Conservation (phyloP, 2,113 vertebrate genomes). For the Mus pahari region DNA sequence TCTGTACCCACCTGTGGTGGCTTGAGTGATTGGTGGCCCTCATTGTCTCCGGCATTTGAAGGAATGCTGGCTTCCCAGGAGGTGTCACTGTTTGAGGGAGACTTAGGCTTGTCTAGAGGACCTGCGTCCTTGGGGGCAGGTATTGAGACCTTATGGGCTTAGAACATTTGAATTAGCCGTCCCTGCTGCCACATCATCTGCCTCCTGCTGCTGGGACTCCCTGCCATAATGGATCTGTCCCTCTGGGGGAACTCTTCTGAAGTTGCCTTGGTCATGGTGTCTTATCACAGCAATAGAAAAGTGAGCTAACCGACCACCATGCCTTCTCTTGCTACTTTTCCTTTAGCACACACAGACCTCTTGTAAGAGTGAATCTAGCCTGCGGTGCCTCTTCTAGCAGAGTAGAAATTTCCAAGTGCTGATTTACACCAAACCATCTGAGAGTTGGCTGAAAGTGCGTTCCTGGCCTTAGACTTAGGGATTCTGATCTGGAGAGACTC, state of each 20-base stretch:
- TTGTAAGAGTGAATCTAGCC: neutral
- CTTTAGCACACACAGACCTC: neutral
- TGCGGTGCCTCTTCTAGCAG: neutral
- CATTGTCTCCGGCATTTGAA: neutral
- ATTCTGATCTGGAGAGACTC: conserved; percentile 2
- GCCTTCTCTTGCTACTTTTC: too few species aligned
- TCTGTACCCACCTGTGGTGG: neutral
- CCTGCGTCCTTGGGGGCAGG: neutral
- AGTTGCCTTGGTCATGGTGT: neutral
- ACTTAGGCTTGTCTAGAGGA: neutral
- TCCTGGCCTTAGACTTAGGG: neutral
- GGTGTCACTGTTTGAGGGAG: neutral
- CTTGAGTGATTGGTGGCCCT: neutral
- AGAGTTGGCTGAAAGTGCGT: neutral
- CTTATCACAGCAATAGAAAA: neutral
- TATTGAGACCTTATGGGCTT: neutral
- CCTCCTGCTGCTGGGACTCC: neutral
- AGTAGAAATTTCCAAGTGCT: neutral
- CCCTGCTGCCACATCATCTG: neutral
- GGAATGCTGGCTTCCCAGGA: neutral
- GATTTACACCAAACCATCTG: neutral
- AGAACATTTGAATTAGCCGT: neutral
- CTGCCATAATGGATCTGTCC: neutral
- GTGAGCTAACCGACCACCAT: too few species aligned
- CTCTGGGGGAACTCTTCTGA: neutral